Base-by-base conservation (phyloP, 2,113 vertebrate species). In the cattle (Bos taurus) region DNA sequence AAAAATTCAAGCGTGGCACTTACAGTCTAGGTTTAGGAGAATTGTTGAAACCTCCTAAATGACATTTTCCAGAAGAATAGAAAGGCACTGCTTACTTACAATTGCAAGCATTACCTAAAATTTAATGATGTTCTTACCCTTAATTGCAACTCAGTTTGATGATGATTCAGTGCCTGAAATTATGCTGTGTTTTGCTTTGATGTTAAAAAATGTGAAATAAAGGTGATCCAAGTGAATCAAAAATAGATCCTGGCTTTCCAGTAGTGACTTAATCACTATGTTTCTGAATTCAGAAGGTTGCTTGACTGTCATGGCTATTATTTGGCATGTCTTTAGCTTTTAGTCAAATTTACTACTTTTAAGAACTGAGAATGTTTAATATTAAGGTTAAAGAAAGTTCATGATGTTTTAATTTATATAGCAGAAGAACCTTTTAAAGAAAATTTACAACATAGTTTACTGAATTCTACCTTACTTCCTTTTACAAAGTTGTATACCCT, bases 1-100 rank as follows among this genome's bases (percentile, higher is more conserved):
- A 98, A 98, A 98, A 98, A 98, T 98, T 99, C 98, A 98, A 98
- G 98, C 96, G 52, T 98, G 98, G 98, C 98, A 98, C 97, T 99
- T 99, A 96, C 97, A 99, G 98, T 97, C 98, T 97, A 97, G 98
- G 93, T 98, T 98, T 98, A 98, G 95, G 97, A 98, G 98, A 98
- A 98, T 95, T 95, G 93, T 97, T 97, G 98, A 98, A 98, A 98
- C 97, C 95, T 96, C 93, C 97, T 96, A 97, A 98, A 97, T 96
- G 97, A 56, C 95, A 92, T 98, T 98, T 99, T 98, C 56, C 96
- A 97, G 95, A 98, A 98, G 98, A 98, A 98, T 96, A 97, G 95
- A 96, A 98, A 98, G 94, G 83, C 96, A 81, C 96, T 36, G 94
- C 95, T 98, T 98, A 91, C 97, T 98, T 98, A 97, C 96, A 98